These are phyloP conservation scores for Pionites leucogaster DNA, from an alignment of 2,113 vertebrate species.

Conservation along the genomic window DNA sequence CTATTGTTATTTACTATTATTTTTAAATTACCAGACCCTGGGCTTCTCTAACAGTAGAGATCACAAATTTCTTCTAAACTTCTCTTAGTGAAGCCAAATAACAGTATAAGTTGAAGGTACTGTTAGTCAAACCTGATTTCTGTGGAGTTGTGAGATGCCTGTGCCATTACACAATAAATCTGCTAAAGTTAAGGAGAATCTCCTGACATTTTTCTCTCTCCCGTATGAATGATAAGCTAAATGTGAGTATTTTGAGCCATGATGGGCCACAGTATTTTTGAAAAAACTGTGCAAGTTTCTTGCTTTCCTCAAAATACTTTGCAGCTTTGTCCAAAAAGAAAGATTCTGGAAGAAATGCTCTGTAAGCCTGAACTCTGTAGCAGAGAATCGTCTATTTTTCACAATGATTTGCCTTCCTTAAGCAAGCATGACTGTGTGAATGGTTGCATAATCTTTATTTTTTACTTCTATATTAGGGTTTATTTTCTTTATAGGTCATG, in stretches of 20 bases:
- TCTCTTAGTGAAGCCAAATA: background rate
- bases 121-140: background rate
- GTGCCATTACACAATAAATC: background rate
- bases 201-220: background rate
- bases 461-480: background rate
- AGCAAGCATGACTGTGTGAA: background rate
- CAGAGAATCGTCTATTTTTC: background rate
- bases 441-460: background rate
- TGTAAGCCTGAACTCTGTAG: rapidly evolving
- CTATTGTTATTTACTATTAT: background rate
- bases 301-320: background rate
- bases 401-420: background rate
- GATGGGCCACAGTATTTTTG: background rate
- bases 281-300: background rate
- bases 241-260: background rate
- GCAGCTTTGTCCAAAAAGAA: background rate
- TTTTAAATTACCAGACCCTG: background rate
- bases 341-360: background rate
- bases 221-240: background rate
- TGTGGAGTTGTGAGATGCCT: background rate
- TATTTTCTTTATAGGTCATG: background rate
- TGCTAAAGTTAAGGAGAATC: background rate
- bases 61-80: background rate
- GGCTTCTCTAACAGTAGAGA: background rate
- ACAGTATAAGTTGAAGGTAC: background rate